Evolutionary conservation across 2,113 vertebrate genomes (phyloP).

Genomic region (Mirza zaza): DNA sequence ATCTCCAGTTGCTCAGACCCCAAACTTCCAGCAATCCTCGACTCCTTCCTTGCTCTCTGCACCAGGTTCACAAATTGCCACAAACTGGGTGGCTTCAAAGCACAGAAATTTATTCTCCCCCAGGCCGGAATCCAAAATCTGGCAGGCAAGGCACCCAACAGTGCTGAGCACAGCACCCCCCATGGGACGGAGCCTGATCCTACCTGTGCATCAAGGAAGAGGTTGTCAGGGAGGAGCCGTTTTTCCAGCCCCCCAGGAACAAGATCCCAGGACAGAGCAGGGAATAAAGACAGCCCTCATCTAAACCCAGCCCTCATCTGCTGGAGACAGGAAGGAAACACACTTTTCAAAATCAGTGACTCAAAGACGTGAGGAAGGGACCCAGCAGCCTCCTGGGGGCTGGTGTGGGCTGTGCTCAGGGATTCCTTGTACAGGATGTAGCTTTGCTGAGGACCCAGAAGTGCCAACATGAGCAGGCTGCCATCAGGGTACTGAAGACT

Average conservation of each 20-base stretch:
- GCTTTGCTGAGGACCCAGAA: neutral
- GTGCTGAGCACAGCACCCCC: neutral
- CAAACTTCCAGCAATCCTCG: rapidly evolving
- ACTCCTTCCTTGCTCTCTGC: neutral
- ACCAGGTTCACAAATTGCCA: neutral
- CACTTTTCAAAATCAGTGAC: neutral
- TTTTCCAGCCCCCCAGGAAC: neutral
- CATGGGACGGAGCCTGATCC: neutral
- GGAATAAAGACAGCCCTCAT: neutral
- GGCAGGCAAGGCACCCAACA: neutral
- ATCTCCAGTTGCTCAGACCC: neutral
- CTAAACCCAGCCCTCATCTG: neutral
- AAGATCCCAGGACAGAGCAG: neutral
- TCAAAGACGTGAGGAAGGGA: neutral
- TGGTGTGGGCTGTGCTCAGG: neutral
- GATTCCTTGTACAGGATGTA: neutral
- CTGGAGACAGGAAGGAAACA: neutral
- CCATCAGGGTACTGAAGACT: neutral
- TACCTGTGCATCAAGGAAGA: rapidly evolving
- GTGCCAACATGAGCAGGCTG: neutral
- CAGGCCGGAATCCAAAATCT: neutral
- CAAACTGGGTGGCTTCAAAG: neutral
- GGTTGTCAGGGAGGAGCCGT: no score
- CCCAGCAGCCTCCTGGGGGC: neutral
- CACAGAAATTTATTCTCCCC: neutral